Evolutionary conservation across 2,797 vertebrate genomes (phyloP).

Genomic region (Melopsittacus undulatus): DNA sequence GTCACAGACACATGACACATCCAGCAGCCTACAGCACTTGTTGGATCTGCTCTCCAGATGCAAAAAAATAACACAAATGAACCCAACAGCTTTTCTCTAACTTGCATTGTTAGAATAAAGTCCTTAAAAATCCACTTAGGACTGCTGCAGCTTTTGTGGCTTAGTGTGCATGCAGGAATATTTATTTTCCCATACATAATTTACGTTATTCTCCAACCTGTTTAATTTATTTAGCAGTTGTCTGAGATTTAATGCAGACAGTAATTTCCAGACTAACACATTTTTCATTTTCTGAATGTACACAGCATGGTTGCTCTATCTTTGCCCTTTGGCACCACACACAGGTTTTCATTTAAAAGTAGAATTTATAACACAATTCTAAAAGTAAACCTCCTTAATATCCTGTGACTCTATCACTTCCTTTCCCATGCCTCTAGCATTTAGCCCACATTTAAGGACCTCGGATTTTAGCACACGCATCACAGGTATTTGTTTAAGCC

Average conservation of each 20-base stretch:
- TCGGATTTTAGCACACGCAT: background rate
- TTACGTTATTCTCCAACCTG: background rate
- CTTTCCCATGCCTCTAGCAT: background rate
- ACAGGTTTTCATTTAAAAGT: background rate
- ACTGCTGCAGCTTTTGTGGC: background rate
- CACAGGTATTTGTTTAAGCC: background rate
- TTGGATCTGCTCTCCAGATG: background rate
- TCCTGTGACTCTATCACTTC: background rate
- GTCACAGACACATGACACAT: too few relatives aligned
- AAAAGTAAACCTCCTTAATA: background rate
- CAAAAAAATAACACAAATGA: background rate
- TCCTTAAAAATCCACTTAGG: background rate
- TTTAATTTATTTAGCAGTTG: background rate
- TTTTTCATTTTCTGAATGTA: background rate
- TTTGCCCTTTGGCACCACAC: background rate
- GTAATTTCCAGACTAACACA: background rate
- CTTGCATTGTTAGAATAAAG: accelerated
- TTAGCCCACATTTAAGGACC: background rate
- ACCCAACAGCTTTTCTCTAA: background rate
- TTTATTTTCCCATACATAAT: background rate
- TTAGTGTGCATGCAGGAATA: background rate
- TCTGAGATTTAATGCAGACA: background rate
- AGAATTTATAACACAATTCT: background rate
- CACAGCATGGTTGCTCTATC: accelerated
- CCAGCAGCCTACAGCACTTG: background rate